Evolutionary conservation across 2,888 invertebrate species (phyloP), one percentile per base, ranked within the genome.

Genomic region (Bugulina stolonifera): DNA sequence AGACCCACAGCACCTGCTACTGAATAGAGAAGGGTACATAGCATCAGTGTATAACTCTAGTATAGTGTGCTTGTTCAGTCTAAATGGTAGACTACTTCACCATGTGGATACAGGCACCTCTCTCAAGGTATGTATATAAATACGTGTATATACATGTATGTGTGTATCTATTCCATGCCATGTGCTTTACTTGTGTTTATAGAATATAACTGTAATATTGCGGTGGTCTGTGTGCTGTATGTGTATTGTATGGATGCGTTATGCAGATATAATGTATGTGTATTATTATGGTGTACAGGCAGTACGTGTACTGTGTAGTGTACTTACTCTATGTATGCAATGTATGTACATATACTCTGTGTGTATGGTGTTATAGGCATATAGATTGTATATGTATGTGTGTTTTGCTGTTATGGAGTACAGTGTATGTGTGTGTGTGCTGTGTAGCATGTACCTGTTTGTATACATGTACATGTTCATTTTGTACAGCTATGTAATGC

Each of bases 11-110:
- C 91, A 94, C 82, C 91, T 96, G 75, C 91, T 93, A 18, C 91
- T 99, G 89, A 95, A 95, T 2, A 88, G 98, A 25, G 99, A 99
- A 87, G 98, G 98, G 57, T 91, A 96, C 75, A 91, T 98, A 72
- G 92, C 97, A 54, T 93, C 94, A 72, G 93, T 93, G 80, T 97
- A 95, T 85, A 93, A 94, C 74, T 75, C 90, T 77, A 94, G 94
- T 5, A 92, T 93, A 81, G 90, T 97, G 77, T 93, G 94, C 72
- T 94, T 94, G 43, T 97, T 91, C 85, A 94, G 95, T 72, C 91
- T 97, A 81, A 97, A 96, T 85, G 97, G 96, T 55, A 90, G 94
- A 80, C 88, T 93, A 72, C 87, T 96, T 75, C 64, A 25, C 5
- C 27, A 32, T 27, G 27, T 14, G 27, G 64, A 64, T n/a, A 64